Evolutionary conservation across 2,113 vertebrate species (phyloP).

Genomic region (Melierax canorus): DNA sequence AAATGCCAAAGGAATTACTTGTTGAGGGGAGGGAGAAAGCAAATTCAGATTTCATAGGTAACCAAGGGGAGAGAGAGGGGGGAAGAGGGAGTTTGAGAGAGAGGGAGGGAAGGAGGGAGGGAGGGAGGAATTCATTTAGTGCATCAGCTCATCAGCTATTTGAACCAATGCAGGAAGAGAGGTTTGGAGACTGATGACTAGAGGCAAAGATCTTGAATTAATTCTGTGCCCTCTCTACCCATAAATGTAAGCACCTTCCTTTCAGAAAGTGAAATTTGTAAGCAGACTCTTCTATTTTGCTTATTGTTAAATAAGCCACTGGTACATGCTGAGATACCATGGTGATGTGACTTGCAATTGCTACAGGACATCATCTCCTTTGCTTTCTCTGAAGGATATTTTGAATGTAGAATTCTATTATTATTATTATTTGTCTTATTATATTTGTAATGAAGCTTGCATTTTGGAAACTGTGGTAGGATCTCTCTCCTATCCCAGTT

Average conservation of each 20-base stretch:
- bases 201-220: neutral
- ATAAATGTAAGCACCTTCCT: neutral
- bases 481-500: neutral
- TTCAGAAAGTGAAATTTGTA: neutral
- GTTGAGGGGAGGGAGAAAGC: neutral
- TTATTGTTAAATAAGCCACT: neutral
- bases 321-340: neutral
- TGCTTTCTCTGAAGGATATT: neutral
- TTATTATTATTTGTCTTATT: neutral
- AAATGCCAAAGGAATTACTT: neutral
- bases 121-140: neutral
- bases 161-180: neutral
- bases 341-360: neutral
- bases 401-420: neutral
- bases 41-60: neutral
- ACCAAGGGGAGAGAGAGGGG: neutral
- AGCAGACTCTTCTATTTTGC: neutral
- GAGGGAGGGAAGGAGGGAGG: no score
- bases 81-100: no score
- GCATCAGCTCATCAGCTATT: neutral
- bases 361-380: neutral
- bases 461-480: neutral
- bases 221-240: neutral
- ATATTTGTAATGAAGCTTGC: neutral
- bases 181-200: neutral